A percentile compares a stretch with the other conserved stretches of the same genome.
phyloP scores from a whole-genome alignment of 2,113 vertebrate species.

The Felis chaus region DNA sequence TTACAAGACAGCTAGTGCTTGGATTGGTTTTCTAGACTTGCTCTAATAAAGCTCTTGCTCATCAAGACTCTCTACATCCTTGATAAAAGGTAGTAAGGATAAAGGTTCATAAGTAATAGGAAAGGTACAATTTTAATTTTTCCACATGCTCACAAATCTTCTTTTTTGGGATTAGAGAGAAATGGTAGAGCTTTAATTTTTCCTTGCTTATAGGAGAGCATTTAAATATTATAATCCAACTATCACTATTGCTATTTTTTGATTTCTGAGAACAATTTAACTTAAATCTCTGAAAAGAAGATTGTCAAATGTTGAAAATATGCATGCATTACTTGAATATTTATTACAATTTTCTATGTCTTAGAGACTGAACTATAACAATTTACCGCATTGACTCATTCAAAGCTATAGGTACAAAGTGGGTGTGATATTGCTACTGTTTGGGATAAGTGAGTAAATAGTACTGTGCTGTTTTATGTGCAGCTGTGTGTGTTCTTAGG shows the following conservation, averaged over 20 bases:
- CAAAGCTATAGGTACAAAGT: not conserved
- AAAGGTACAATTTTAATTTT: not conserved
- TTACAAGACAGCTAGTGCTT: not conserved
- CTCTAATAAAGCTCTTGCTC: not conserved
- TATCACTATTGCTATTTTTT: not conserved
- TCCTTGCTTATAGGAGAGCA: not conserved
- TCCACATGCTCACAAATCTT: not conserved
- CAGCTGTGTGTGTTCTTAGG: not conserved
- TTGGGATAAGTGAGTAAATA: not conserved
- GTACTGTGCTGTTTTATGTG: not conserved
- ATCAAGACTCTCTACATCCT: too few relatives aligned
- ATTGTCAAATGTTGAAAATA: slow-evolving; percentile 35
- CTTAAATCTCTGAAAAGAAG: not conserved
- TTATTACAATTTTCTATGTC: not conserved
- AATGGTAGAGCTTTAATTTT: not conserved
- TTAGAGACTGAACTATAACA: not conserved
- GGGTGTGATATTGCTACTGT: too few relatives aligned
- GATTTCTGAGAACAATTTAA: not conserved
- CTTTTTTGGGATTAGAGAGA: not conserved
- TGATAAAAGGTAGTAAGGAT: not conserved
- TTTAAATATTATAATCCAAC: not conserved
- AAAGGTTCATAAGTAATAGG: not conserved
- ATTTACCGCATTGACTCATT: not conserved
- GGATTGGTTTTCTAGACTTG: not conserved
- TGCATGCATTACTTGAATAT: not conserved